Conservation (phyloP, 2,113 vertebrate species). For the Condylura cristata region DNA sequence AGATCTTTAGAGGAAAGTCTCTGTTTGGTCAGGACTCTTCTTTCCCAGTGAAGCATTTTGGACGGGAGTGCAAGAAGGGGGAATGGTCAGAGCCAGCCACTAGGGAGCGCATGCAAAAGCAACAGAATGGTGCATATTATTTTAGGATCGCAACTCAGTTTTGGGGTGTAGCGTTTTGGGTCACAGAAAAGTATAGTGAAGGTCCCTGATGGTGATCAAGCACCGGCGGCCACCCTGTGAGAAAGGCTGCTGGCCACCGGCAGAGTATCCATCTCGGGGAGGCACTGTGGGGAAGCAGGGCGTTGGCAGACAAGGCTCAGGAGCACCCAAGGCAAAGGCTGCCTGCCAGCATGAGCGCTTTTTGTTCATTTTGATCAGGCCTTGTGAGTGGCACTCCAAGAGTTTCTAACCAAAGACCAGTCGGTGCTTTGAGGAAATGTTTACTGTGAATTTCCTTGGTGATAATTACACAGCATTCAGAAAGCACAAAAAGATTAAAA, state of each 20-base stretch:
- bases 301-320: neutral
- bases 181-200: neutral
- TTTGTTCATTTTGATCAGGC: neutral
- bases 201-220: neutral
- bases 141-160: neutral
- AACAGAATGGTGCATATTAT: neutral
- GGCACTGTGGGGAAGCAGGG: neutral
- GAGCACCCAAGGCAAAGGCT: neutral
- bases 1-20: constrained; percentile 27
- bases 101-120: neutral
- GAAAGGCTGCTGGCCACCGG: neutral
- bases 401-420: neutral
- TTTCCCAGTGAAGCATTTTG: neutral
- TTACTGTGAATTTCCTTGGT: neutral
- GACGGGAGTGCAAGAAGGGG: neutral
- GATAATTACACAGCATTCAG: neutral
- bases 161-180: neutral
- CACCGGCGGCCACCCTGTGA: neutral
- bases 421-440: neutral
- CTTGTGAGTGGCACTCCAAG: neutral
- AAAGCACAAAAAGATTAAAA: neutral
- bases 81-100: accelerated
- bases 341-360: neutral
- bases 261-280: accelerated
- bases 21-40: neutral